phyloP scores from a whole-genome alignment of 2,113 vertebrate genomes.

The Oryzias curvinotus region DNA sequence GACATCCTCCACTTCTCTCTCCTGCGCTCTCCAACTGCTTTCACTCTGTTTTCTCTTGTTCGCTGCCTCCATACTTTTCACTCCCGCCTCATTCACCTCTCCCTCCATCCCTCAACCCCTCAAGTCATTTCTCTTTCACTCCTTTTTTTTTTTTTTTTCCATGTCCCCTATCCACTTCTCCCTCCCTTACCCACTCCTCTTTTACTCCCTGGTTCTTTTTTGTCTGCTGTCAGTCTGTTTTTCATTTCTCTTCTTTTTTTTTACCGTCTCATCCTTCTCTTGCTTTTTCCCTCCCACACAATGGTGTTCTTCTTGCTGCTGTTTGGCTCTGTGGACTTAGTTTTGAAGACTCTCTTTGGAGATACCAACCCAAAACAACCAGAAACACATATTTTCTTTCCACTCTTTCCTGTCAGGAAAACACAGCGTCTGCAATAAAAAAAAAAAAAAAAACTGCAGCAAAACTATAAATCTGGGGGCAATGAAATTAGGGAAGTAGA shows the following conservation, averaged over 20 bases:
- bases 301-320: slow-evolving; percentile 46
- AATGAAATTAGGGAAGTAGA: no score
- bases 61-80: slow-evolving; percentile 55
- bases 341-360: slow-evolving; percentile 60
- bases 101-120: slow-evolving; percentile 68
- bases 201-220: slow-evolving; percentile 55
- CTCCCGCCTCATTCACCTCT: slow-evolving; percentile 62
- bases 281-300: slow-evolving; percentile 47
- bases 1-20: slow-evolving; percentile 67
- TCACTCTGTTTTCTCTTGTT: slow-evolving; percentile 41
- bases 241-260: slow-evolving; percentile 38
- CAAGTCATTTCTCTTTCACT: slow-evolving; percentile 67
- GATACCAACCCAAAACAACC: slow-evolving; percentile 55
- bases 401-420: slow-evolving; percentile 36
- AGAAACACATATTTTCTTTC: slow-evolving; percentile 32
- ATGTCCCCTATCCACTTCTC: slow-evolving; percentile 56
- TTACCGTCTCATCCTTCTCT: slow-evolving; percentile 34
- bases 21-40: slow-evolving; percentile 52
- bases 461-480: no score
- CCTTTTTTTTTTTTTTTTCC: slow-evolving; percentile 64
- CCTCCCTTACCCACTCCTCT: slow-evolving; percentile 1
- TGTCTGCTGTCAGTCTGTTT: slow-evolving; percentile 67
- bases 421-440: no score
- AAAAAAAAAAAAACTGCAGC: no score
- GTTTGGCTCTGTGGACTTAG: slow-evolving; percentile 51